Base-by-base conservation (phyloP, 2,797 vertebrate genomes). In the Rhinophrynus dorsalis region DNA sequence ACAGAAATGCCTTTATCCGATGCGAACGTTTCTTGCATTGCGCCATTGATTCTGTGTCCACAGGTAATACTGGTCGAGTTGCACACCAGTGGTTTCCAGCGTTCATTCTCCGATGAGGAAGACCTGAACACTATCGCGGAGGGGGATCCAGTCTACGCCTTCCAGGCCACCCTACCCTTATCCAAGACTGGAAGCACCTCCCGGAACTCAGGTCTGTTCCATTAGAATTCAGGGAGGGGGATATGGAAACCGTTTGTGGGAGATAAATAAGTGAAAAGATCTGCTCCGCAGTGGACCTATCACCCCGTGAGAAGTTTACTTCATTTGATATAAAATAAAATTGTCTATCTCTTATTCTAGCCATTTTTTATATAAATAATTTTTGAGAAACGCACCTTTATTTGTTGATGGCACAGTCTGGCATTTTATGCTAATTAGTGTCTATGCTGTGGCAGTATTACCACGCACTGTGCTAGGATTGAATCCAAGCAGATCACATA, bases 51-150 rank as follows among this genome's bases (percentile, higher is more conserved):
- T 11, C 27, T 8, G 17, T 15, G 10, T 9, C 40, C 2, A 0
- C 81, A 96, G 96, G 91, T 97, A 70, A 92, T 98, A 80, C 88
- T 97, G 58, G 85, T 88, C 1, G 95, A 98, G 81, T 29, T 98
- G 74, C 90, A 90, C 78, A 79, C 92, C 5, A 89, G 76, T 1
- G 95, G 95, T 8, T 92, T 95, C 83, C 92, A 94, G 78, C 91
- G 92, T 23, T 97, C 95, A 17, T 94, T 96, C 76, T 88, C 82
- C 0, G 93, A 98, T 21, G 82, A 91, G 0, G 94, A 97, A 1
- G 93, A 94, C 67, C 81, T 98, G 83, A 91, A 89, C 1, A 44
- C 76, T 3, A 88, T 95, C 0, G 86, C 92, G 0, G 92, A 94
- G 6, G 90, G 84, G 3, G 94, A 92, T 3, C 89, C 90, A 0